Base-by-base conservation (phyloP, 2,797 vertebrate genomes). In the Rallus crepitans region DNA sequence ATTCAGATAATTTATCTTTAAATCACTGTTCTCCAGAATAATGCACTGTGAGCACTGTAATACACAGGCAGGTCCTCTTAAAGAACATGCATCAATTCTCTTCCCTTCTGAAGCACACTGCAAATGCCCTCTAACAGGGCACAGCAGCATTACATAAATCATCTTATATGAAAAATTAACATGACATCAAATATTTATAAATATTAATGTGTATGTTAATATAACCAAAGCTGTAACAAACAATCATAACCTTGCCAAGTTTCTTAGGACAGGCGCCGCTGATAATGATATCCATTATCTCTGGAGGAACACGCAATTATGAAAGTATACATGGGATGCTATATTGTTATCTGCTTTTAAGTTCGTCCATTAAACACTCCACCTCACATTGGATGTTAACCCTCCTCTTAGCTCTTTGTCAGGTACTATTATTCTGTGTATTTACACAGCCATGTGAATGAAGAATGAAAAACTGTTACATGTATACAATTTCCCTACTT, bases 171-270 rank as follows among this genome's bases (percentile, higher is more conserved):
- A 98, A 98, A 98, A 98, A 98, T 98, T 98, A 98, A 98, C 98
- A 98, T 98, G 98, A 97, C 98, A 98, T 98, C 95, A 98, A 98
- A 98, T 98, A 98, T 98, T 98, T 98, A 98, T 98, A 98, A 98
- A 98, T 98, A 98, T 98, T 98, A 98, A 98, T 98, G 98, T 97
- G 96, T 98, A 98, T 98, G 98, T 98, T 98, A 98, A 98, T 98
- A 98, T 98, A 98, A 98, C 98, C 97, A 98, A 98, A 98, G 98
- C 98, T 98, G 98, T 98, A 98, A 98, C 98, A 98, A 98, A 98
- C 98, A 98, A 98, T 98, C 98, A 97, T 98, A 98, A 98, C 98
- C 98, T 98, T 98, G 98, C 98, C 98, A 98, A 98, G 98, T 98
- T 98, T 97, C 97, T 97, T 97, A 98, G 98, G 98, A 98, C 98